phyloP scores from a whole-genome alignment of 2,113 vertebrate species.

The Gorsachius goisagi region DNA sequence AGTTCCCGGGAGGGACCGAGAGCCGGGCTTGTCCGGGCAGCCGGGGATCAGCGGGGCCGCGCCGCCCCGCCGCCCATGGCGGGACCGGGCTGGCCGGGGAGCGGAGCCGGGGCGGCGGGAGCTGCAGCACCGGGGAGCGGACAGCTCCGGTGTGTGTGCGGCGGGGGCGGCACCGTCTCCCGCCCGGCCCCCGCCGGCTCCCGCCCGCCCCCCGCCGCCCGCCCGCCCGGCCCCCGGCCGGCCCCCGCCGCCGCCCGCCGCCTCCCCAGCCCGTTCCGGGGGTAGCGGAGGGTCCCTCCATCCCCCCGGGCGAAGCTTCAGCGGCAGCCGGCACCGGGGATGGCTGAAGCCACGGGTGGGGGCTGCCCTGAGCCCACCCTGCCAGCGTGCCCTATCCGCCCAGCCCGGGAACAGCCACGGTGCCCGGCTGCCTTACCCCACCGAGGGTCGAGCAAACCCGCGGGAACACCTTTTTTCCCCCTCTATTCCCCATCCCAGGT shows the following conservation, averaged over 20 bases:
- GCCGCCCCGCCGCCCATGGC: background rate
- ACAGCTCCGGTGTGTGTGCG: background rate
- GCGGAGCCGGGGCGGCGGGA: background rate
- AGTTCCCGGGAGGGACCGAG: background rate
- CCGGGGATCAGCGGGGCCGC: background rate
- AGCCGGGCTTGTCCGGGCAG: background rate
- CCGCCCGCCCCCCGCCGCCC: background rate
- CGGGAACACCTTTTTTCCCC: accelerated
- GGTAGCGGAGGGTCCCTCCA: background rate
- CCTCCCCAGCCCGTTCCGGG: background rate
- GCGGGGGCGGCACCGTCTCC: background rate
- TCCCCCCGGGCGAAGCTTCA: background rate
- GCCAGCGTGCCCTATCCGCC: background rate
- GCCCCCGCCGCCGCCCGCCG: background rate
- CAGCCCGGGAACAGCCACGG: too few relatives aligned
- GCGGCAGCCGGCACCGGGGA: background rate
- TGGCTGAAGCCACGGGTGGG: background rate
- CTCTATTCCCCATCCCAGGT: accelerated
- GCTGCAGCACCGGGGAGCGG: slow-evolving; percentile 36
- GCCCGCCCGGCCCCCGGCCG: background rate
- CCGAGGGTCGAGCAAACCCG: background rate
- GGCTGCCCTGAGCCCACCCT: background rate
- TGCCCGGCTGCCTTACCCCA: background rate
- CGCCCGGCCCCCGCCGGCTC: background rate
- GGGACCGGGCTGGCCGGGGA: background rate